Evolutionary conservation across 2,797 vertebrate genomes (phyloP).

Genomic region (Halcyon badia): DNA sequence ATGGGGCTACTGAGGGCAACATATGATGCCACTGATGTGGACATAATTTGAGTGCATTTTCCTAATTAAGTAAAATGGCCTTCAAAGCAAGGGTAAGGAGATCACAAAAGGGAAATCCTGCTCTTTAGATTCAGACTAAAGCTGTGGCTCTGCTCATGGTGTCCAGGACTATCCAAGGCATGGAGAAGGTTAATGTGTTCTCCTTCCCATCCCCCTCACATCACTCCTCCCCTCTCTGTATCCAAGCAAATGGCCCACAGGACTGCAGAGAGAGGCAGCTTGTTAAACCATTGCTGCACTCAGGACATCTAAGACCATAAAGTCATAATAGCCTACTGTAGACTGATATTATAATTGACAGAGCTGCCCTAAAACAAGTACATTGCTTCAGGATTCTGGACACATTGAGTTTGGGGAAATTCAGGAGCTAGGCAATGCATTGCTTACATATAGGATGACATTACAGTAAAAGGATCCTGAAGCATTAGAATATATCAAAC

Average conservation of each 20-base stretch:
- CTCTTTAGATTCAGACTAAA: background rate
- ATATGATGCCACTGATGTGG: background rate
- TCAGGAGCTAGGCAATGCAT: background rate
- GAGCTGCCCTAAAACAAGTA: background rate
- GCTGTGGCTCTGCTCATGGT: background rate
- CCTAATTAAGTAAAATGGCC: slow-evolving; percentile 13
- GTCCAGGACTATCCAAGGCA: background rate
- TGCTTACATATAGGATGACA: background rate
- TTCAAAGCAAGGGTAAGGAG: background rate
- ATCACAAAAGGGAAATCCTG: background rate
- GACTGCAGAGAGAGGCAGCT: background rate
- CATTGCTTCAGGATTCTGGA: slow-evolving; percentile 10
- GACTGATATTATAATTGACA: slow-evolving; percentile 27
- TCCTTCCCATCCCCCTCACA: background rate
- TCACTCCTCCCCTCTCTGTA: background rate
- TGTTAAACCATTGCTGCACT: background rate
- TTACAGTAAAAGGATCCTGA: slow-evolving; percentile 1
- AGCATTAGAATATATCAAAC: background rate
- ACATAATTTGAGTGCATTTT: background rate
- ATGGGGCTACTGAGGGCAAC: background rate
- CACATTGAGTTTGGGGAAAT: background rate
- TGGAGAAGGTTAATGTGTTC: background rate
- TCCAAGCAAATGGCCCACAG: background rate
- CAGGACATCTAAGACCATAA: slow-evolving; percentile 4
- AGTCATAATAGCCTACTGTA: background rate